A percentile compares a stretch with the other conserved stretches of the same genome.
These are phyloP conservation scores for Mesembrinibis cayennensis DNA, from an alignment of 2,113 vertebrate species.

Conservation along the genomic window DNA sequence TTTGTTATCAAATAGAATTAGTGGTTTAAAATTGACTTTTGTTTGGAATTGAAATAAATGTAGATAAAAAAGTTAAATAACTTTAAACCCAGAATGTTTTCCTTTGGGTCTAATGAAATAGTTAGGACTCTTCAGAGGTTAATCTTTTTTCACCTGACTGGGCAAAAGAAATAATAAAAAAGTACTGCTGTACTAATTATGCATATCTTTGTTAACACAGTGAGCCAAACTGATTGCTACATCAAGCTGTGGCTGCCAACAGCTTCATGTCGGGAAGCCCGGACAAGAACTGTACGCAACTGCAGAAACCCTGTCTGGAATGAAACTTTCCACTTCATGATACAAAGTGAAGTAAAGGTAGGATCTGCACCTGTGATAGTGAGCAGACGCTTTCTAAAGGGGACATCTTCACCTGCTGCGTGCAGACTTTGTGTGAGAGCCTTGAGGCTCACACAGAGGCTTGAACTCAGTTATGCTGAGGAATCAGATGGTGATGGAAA, in stretches of 20 bases:
- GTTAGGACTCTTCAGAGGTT: neutral
- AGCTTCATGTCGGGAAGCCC: slow-evolving; percentile 33
- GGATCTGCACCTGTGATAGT: neutral
- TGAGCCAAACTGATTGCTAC: slow-evolving; percentile 76
- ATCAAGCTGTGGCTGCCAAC: slow-evolving; percentile 79
- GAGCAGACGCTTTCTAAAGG: neutral
- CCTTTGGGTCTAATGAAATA: neutral
- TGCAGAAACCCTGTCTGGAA: slow-evolving; percentile 81
- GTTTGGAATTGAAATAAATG: neutral
- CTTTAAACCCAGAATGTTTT: neutral
- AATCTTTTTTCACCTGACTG: neutral
- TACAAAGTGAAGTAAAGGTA: slow-evolving; percentile 82
- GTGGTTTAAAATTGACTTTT: neutral
- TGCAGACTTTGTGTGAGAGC: neutral
- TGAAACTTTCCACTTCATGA: slow-evolving; percentile 79
- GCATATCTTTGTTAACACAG: slow-evolving; percentile 25
- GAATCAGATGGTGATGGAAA: neutral
- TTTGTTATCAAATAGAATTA: neutral
- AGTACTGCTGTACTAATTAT: neutral
- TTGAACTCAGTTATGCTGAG: neutral
- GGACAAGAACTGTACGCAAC: slow-evolving; percentile 74
- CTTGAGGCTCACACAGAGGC: neutral
- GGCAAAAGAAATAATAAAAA: neutral
- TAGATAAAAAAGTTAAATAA: neutral
- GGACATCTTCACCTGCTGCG: neutral